phyloP scores from a whole-genome alignment of 1,140 invertebrate species.

The Lordiphosa stackelbergi region DNA sequence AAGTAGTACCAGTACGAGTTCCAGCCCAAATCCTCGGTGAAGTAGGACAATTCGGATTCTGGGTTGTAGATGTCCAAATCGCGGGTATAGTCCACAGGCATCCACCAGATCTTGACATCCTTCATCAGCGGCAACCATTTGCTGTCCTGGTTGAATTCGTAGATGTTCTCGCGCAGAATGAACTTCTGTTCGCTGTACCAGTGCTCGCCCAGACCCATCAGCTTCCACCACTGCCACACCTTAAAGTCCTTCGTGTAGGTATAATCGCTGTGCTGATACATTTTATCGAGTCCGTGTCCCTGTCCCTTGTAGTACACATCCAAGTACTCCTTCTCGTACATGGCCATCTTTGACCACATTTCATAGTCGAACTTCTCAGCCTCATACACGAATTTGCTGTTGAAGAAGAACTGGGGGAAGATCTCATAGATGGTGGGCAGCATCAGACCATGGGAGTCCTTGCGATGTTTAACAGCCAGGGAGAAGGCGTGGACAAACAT shows the following conservation, averaged over 20 bases:
- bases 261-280: conserved; percentile 51
- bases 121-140: conserved; percentile 61
- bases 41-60: conserved; percentile 84
- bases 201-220: conserved; percentile 69
- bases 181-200: conserved; percentile 62
- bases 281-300: conserved; percentile 78
- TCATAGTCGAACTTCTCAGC: conserved; percentile 78
- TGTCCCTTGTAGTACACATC: conserved; percentile 83
- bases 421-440: conserved; percentile 82
- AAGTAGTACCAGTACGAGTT: conserved; percentile 85
- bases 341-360: conserved; percentile 63
- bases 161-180: conserved; percentile 65
- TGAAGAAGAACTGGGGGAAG: conserved; percentile 81
- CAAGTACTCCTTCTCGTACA: conserved; percentile 78
- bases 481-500: conserved; percentile 81
- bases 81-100: conserved; percentile 77
- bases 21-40: conserved; percentile 84
- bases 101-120: conserved; percentile 59
- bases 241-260: conserved; percentile 73
- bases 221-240: conserved; percentile 75
- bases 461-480: conserved; percentile 80
- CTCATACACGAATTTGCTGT: conserved; percentile 79
- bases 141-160: conserved; percentile 55
- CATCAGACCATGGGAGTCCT: conserved; percentile 80
- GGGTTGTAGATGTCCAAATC: conserved; percentile 79